phyloP scores from a whole-genome alignment of 2,797 vertebrate species.

The Smutsia gigantea region DNA sequence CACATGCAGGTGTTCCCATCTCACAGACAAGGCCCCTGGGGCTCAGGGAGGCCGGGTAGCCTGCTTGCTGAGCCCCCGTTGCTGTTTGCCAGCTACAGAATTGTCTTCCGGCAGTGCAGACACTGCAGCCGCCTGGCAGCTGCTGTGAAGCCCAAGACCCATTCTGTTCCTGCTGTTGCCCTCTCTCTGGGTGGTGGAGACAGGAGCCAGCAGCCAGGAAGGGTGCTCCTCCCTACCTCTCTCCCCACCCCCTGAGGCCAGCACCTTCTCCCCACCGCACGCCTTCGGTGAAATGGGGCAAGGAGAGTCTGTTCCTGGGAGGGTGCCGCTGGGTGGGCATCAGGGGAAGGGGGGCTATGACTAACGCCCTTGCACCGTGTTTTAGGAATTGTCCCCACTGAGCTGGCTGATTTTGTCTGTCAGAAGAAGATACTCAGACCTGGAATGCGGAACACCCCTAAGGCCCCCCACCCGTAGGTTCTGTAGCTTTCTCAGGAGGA shows the following conservation, averaged over 20 bases:
- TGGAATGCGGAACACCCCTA: neutral
- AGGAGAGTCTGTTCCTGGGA: neutral
- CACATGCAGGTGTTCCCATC: neutral
- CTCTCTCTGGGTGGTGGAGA: neutral
- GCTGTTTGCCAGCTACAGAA: neutral
- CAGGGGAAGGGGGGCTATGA: neutral
- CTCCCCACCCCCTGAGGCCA: neutral
- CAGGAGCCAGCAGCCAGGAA: neutral
- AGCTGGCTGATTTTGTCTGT: neutral
- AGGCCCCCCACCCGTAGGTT: too few species aligned
- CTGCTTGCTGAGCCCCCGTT: neutral
- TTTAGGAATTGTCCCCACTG: neutral
- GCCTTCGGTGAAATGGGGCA: neutral
- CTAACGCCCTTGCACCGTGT: accelerated
- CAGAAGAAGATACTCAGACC: neutral
- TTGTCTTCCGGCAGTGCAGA: neutral
- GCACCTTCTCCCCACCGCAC: neutral
- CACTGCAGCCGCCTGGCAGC: neutral
- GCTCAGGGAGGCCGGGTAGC: neutral
- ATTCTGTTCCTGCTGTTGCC: neutral
- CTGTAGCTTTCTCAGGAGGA: neutral
- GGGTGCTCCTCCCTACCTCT: neutral
- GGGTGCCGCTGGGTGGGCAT: neutral
- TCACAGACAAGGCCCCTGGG: neutral
- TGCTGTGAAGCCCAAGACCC: neutral